A percentile compares a stretch with the other conserved stretches of the same genome.
These are phyloP conservation scores for Synaphobranchus kaupii DNA, from an alignment of 2,797 vertebrate genomes.

Conservation along the genomic window DNA sequence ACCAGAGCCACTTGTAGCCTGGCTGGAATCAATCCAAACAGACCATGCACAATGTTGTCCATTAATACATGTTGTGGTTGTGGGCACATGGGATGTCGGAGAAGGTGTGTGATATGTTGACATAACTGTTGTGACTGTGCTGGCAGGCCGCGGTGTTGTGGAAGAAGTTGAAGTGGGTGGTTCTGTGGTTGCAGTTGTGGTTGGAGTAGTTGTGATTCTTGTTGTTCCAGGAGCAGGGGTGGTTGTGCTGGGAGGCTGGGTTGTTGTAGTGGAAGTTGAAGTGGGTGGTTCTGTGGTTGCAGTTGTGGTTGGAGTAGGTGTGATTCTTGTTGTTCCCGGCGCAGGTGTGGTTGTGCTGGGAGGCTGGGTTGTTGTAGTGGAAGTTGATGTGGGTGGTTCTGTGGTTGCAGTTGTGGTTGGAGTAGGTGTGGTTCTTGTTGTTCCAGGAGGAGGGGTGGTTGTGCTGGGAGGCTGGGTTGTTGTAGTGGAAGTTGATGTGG, in stretches of 20 bases:
- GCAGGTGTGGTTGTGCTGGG: neutral
- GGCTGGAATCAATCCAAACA: too few relatives aligned
- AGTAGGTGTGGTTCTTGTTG: neutral
- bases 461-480: constrained; percentile 16
- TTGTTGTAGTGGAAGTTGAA: neutral
- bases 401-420: neutral
- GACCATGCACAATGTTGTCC: too few relatives aligned
- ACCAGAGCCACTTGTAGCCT: too few relatives aligned
- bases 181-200: neutral
- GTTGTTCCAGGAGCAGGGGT: too few relatives aligned
- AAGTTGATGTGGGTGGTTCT: neutral
- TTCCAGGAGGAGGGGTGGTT: neutral
- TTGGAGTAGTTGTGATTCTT: too few relatives aligned
- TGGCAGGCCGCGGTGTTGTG: too few relatives aligned
- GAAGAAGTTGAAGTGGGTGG: too few relatives aligned
- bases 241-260: constrained; percentile 12
- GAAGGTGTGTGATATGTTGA: too few relatives aligned
- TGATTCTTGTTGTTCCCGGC: neutral
- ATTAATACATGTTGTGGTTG: too few relatives aligned
- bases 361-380: neutral
- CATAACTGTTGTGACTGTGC: neutral
- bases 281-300: too few relatives aligned
- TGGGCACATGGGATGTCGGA: too few relatives aligned
- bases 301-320: neutral
- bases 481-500: neutral